Evolutionary conservation across 1,140 invertebrate genomes (phyloP), one percentile per base, ranked within the genome.

Genomic region (Danaus plexippus): DNA sequence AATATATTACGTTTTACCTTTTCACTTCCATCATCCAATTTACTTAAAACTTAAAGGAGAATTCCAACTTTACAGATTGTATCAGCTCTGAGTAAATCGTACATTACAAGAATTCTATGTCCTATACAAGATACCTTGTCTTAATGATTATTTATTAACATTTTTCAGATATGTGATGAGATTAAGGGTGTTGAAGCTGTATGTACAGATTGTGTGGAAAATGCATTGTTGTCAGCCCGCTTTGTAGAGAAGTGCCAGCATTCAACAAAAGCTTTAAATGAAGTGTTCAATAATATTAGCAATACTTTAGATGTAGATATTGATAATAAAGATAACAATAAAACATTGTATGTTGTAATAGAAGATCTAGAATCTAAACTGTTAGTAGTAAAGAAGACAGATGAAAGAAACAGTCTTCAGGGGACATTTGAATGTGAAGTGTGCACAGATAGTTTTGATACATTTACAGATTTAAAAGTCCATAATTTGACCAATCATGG

Each of bases 141-240:
- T 1, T 48, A 48, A 48, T 48, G 1, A 49, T 18, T 50, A 9
- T 41, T 18, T 50, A 9, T 41, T 52, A 46, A 54, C 47, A 42
- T 58, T 57, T 76, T 75, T 48, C 62, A 85, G 81, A 48, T 76
- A 43, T 63, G 54, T 44, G 64, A 78, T 50, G 74, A 81, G 52
- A 67, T 85, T 43, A 54, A 69, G 11, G 81, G 78, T 9, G 60
- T 83, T 18, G 78, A 85, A 60, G 75, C 72, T 52, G 66, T 83
- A 5, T 85, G 81, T 50, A 60, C 65, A 8, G 54, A 69, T 42
- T 85, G 81, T 65, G 69, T 70, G 0, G 66, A 73, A n/a, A 65
- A 64, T 61, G 61, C 66, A 13, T 44, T 83, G 1, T 61, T 72
- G 56, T 61, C 68, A 9, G 51, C 57, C 6, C 73, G 63, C 41